phyloP scores from a whole-genome alignment of 2,888 invertebrate species.

The Melanotus villosus region DNA sequence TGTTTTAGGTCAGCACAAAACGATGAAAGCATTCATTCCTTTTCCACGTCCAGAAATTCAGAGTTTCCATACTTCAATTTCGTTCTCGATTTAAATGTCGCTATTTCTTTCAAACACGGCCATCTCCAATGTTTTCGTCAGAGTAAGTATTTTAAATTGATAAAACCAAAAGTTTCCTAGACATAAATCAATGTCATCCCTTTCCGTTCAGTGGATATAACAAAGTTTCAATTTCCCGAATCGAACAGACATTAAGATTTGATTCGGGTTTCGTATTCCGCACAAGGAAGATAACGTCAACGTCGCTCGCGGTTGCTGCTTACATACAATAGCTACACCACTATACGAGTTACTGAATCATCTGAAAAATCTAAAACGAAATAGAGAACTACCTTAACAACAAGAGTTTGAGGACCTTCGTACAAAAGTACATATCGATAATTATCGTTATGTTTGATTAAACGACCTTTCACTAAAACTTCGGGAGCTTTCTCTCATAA shows the following conservation, averaged over 20 bases:
- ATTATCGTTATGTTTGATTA: too few species aligned
- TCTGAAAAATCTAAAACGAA: neutral
- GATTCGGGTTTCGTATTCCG: slow-evolving; percentile 60
- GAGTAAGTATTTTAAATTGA: slow-evolving; percentile 56
- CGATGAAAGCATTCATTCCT: neutral
- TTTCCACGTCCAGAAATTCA: neutral
- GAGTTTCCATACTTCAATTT: slow-evolving; percentile 18
- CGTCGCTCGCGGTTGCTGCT: slow-evolving; percentile 51
- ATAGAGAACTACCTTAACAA: too few species aligned
- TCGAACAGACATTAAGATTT: slow-evolving; percentile 65
- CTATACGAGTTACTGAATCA: slow-evolving; percentile 2
- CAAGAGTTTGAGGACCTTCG: too few species aligned
- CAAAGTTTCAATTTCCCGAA: slow-evolving; percentile 66
- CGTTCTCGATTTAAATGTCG: slow-evolving; percentile 11
- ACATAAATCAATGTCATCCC: slow-evolving; percentile 65
- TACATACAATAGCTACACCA: slow-evolving; percentile 33
- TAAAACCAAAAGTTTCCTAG: slow-evolving; percentile 59
- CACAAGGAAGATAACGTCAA: slow-evolving; percentile 57
- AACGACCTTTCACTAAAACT: too few species aligned
- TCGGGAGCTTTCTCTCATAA: neutral
- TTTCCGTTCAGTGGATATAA: slow-evolving; percentile 61
- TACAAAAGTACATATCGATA: neutral
- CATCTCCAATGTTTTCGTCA: slow-evolving; percentile 45
- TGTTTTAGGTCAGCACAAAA: slow-evolving; percentile 7
- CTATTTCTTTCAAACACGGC: slow-evolving; percentile 8